A percentile compares a stretch with the other conserved stretches of the same genome.
These are phyloP conservation scores for Cranoglanis bouderius DNA, from an alignment of 2,113 vertebrate species.

Conservation along the genomic window DNA sequence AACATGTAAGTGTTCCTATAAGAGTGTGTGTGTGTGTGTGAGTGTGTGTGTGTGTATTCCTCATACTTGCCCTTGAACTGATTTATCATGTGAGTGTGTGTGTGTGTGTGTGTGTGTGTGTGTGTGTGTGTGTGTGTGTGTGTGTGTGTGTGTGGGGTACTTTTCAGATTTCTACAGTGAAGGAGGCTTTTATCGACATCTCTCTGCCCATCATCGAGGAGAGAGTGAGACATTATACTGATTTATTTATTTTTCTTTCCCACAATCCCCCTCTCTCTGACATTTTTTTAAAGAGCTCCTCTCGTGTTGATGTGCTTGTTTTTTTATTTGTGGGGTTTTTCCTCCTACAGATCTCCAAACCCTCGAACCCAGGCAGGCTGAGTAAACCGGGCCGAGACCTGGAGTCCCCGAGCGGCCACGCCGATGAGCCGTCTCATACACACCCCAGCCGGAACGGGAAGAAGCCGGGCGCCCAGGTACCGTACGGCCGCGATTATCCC, in stretches of 20 bases:
- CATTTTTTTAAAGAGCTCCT: not conserved
- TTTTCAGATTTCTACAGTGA: slow-evolving; percentile 89
- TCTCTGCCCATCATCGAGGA: slow-evolving; percentile 98
- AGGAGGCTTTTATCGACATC: slow-evolving; percentile 97
- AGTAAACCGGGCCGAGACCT: slow-evolving; percentile 78
- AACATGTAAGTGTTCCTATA: slow-evolving; percentile 84
- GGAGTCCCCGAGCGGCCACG: slow-evolving; percentile 65
- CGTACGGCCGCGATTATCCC: no score
- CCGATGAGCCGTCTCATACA: slow-evolving; percentile 67
- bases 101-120: slow-evolving; percentile 46
- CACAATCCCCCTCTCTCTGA: not conserved
- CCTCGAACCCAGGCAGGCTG: slow-evolving; percentile 79
- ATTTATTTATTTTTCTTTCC: not conserved
- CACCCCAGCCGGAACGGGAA: slow-evolving; percentile 73
- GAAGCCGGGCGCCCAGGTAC: slow-evolving; percentile 74
- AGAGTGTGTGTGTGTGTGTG: slow-evolving; percentile 53
- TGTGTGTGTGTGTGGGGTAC: slow-evolving; percentile 60
- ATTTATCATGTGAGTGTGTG: slow-evolving; percentile 46
- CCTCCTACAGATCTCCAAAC: slow-evolving; percentile 85
- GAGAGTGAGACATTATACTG: slow-evolving; percentile 80
- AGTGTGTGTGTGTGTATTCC: slow-evolving; percentile 36
- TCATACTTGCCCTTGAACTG: not conserved
- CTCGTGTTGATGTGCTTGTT: not conserved
- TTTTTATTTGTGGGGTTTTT: not conserved
- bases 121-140: slow-evolving; percentile 57